Evolutionary conservation across 1,140 invertebrate species (phyloP).

Genomic region (Apis laboriosa): DNA sequence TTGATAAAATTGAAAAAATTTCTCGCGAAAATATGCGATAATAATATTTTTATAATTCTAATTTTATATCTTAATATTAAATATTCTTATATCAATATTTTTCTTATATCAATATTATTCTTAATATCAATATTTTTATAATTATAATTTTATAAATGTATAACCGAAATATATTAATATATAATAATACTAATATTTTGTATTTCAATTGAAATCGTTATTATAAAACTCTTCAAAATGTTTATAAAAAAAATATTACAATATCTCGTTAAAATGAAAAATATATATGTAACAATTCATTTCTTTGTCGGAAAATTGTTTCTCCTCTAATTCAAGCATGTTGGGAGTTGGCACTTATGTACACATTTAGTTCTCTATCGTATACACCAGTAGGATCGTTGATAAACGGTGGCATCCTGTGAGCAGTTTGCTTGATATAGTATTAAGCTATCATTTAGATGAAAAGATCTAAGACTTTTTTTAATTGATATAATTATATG

Average conservation of each 20-base stretch:
- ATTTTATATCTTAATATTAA: no score
- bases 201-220: not conserved
- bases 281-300: constrained; percentile 24
- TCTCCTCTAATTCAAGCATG: constrained; percentile 25
- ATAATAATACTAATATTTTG: no score
- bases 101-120: no score
- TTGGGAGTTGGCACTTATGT: constrained; percentile 48
- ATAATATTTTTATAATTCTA: no score
- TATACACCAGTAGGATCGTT: constrained; percentile 51
- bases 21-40: no score
- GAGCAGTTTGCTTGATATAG: constrained; percentile 53
- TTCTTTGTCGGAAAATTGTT: constrained; percentile 36
- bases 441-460: constrained; percentile 58
- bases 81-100: no score
- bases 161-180: no score
- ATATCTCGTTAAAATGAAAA: not conserved
- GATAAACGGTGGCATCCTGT: constrained; percentile 71
- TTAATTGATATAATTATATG: constrained; percentile 51
- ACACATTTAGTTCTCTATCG: constrained; percentile 39
- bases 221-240: not conserved
- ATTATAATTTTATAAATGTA: no score
- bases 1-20: no score
- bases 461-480: constrained; percentile 60
- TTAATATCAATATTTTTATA: no score
- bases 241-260: not conserved